Evolutionary conservation across 2,797 vertebrate species (phyloP).

Genomic region (Paratrypauchen microcephalus): DNA sequence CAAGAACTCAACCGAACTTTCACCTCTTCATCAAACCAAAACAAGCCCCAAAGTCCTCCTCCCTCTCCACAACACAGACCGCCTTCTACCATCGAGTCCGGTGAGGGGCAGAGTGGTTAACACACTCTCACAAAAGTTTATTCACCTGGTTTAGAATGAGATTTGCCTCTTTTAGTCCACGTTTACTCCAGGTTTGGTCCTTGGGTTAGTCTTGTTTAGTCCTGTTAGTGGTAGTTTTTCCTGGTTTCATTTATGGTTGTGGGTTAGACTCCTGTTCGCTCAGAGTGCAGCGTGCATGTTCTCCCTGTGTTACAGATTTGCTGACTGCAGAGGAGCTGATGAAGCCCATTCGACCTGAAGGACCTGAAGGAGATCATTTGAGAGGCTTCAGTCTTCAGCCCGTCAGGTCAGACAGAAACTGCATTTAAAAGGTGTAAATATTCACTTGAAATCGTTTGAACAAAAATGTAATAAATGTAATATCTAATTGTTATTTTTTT

Average conservation of each 20-base stretch:
- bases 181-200: too few species aligned
- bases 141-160: too few species aligned
- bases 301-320: conserved; percentile 76
- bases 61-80: conserved; percentile 38
- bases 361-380: conserved; percentile 60
- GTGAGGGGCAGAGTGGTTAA: conserved; percentile 26
- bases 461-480: too few species aligned
- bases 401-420: conserved; percentile 71
- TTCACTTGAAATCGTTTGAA: too few species aligned
- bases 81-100: conserved; percentile 82
- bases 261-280: not conserved
- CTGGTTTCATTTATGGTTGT: too few species aligned
- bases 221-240: too few species aligned
- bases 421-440: too few species aligned
- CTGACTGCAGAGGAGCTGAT: conserved; percentile 91
- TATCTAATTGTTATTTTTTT: too few species aligned
- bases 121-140: too few species aligned
- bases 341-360: conserved; percentile 82
- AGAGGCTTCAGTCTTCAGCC: conserved; percentile 70
- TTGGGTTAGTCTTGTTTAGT: too few species aligned
- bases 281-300: not conserved
- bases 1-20: conserved; percentile 24
- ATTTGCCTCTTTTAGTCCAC: too few species aligned
- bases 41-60: conserved; percentile 35
- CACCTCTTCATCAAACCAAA: conserved; percentile 12